Conservation (phyloP, 2,797 vertebrate genomes). For the Kryptopterus vitreolus region DNA sequence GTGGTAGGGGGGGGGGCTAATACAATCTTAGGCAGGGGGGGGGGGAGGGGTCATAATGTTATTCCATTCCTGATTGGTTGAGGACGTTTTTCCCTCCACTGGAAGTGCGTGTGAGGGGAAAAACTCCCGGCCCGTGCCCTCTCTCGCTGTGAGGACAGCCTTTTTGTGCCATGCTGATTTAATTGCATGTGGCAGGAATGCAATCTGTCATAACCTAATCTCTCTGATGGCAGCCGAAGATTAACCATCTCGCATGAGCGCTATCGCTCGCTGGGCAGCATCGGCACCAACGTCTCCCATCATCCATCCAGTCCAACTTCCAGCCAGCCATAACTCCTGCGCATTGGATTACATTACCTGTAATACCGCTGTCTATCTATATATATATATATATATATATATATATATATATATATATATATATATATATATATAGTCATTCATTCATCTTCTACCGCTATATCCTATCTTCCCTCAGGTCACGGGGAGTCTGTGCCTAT, state of each 20-base stretch:
- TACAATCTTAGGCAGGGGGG: too few species aligned
- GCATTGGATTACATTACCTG: slow-evolving; percentile 48
- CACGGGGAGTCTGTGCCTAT: too few species aligned
- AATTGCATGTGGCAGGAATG: slow-evolving; percentile 29
- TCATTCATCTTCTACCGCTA: too few species aligned
- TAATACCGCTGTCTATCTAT: background rate
- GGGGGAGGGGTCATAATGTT: too few species aligned
- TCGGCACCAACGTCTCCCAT: slow-evolving; percentile 9
- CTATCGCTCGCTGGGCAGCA: slow-evolving; percentile 15
- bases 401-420: too few species aligned
- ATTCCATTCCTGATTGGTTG: too few species aligned
- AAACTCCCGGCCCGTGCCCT: background rate
- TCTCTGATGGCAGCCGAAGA: slow-evolving; percentile 16
- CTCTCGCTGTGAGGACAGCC: slow-evolving; percentile 1
- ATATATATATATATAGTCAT: too few species aligned
- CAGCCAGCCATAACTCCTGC: slow-evolving; percentile 46
- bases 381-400: too few species aligned
- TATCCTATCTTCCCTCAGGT: too few species aligned
- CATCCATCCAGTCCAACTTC: slow-evolving; percentile 28
- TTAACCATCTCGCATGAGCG: slow-evolving; percentile 19
- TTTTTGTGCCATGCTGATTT: slow-evolving; percentile 11
- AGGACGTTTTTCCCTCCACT: background rate
- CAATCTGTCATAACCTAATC: slow-evolving; percentile 25
- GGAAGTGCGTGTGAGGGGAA: too few species aligned
- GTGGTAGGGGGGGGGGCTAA: too few species aligned